Base-by-base conservation (phyloP, 1,140 invertebrate species). In the Maniola jurtina region DNA sequence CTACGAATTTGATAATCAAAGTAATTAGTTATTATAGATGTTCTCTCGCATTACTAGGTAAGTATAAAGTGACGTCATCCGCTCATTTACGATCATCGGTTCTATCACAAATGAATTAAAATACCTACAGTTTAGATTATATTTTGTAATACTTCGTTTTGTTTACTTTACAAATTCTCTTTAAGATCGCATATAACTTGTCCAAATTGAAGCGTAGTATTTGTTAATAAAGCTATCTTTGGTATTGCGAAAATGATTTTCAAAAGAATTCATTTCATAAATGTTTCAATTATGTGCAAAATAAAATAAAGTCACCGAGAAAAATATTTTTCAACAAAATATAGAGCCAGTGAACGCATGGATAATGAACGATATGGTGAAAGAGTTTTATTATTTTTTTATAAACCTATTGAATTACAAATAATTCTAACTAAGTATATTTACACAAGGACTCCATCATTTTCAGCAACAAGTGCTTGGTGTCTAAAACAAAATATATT, bases 1-100 rank as follows among this genome's bases (percentile, higher is more conserved):
- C 66, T 81, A 85, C 86, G 87, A 88, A 87, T 86, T 86, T 87
- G 73, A 77, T 81, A 76, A 72, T 63, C 47, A 59, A 64, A 64
- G 5, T 79, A 72, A 84, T 78, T 70, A 77, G 73, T 60, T 33
- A 70, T 64, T 75, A 72, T 77, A 66, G 72, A 77, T 81, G 76
- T 83, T 83, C 66, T 82, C 57, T 83, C 76, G 76, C 76, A 75
- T 80, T 76, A 76, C 80, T 64, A 61, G 52, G 68, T 83, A 82
- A 81, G 68, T 72, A 73, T 40, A 57, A 57, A 38, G 8, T 57
- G 55, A 40, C 38, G n/a, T 38, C 35, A 57, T 57, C 8, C 13
- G n/a, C 35, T 50, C 48, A 57, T 38, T 57, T 38, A 7, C 8
- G 8, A 57, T 57, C 55, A 57, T 57, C 8, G 8, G n/a, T 57